These are phyloP conservation scores for Pycnonotus jocosus DNA, from an alignment of 2,113 vertebrate genomes.

Conservation along the genomic window DNA sequence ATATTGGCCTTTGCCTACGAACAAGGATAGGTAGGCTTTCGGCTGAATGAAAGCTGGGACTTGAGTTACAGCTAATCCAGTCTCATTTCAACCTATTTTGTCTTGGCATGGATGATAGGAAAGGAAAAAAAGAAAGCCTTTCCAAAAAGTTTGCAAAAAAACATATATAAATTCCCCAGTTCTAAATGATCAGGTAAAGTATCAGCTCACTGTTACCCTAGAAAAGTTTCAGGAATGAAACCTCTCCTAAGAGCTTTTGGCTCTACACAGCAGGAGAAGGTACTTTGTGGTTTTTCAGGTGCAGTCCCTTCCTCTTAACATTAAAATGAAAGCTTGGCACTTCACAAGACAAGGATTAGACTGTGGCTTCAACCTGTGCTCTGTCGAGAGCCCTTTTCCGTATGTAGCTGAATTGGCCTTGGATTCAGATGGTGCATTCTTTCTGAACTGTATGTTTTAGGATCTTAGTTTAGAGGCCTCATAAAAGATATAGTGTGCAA, in stretches of 20 bases:
- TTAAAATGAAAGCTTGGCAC: constrained; percentile 10
- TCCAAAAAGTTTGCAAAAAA: background rate
- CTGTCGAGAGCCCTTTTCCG: constrained; percentile 20
- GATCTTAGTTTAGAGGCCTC: constrained; percentile 22
- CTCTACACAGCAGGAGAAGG: background rate
- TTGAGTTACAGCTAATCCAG: background rate
- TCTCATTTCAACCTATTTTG: constrained; percentile 1
- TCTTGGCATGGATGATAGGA: background rate
- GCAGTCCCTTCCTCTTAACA: background rate
- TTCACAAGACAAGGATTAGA: background rate
- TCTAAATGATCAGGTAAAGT: background rate
- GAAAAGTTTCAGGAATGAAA: constrained; percentile 34
- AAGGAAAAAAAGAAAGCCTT: background rate
- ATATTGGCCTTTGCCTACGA: background rate
- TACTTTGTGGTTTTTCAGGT: constrained; percentile 20
- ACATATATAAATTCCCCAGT: background rate
- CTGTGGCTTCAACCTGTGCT: constrained; percentile 26
- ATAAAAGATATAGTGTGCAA: constrained; percentile 18
- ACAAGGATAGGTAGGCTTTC: background rate
- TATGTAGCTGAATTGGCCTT: background rate
- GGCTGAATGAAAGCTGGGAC: background rate
- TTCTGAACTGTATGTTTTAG: constrained; percentile 13
- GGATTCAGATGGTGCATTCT: constrained; percentile 13
- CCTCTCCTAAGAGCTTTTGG: background rate
- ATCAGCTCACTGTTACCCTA: background rate